Conservation (phyloP, 2,888 invertebrate genomes). For the Drosophila peninsularis region DNA sequence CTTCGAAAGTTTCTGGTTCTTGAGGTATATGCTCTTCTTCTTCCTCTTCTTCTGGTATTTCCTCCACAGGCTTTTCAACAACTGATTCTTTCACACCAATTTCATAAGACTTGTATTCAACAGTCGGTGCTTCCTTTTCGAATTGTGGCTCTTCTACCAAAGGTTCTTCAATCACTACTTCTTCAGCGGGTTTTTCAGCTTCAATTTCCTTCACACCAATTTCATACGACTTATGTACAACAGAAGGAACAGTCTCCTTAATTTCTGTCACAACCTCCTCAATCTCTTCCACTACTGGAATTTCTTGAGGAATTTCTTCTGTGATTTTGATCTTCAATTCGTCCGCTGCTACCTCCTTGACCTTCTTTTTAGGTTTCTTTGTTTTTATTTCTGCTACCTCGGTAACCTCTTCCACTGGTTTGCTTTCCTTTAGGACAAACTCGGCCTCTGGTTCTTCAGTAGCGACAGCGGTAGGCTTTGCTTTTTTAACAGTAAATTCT, state of each 20-base stretch:
- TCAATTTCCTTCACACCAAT: slow-evolving; percentile 70
- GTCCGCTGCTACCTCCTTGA: slow-evolving; percentile 69
- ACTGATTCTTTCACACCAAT: slow-evolving; percentile 69
- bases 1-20: slow-evolving; percentile 53
- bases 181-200: slow-evolving; percentile 52
- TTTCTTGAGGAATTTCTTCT: slow-evolving; percentile 72
- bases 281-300: slow-evolving; percentile 70
- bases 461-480: slow-evolving; percentile 52
- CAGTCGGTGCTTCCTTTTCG: slow-evolving; percentile 38
- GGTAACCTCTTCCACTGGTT: slow-evolving; percentile 74
- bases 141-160: slow-evolving; percentile 31
- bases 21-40: slow-evolving; percentile 45
- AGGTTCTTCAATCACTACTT: slow-evolving; percentile 53
- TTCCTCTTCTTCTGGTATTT: slow-evolving; percentile 51
- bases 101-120: slow-evolving; percentile 68
- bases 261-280: slow-evolving; percentile 60
- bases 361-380: slow-evolving; percentile 76
- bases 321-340: slow-evolving; percentile 74
- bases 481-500: slow-evolving; percentile 64
- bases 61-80: slow-evolving; percentile 54
- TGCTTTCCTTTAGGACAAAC: slow-evolving; percentile 61
- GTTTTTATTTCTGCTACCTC: slow-evolving; percentile 71
- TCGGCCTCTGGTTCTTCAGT: slow-evolving; percentile 67
- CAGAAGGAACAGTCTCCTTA: slow-evolving; percentile 40
- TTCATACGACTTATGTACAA: slow-evolving; percentile 68